Percentiles rank a stretch among this genome's conserved stretches.
Conservation (phyloP, 2,113 vertebrate species). For the Microcebus jonahi region DNA sequence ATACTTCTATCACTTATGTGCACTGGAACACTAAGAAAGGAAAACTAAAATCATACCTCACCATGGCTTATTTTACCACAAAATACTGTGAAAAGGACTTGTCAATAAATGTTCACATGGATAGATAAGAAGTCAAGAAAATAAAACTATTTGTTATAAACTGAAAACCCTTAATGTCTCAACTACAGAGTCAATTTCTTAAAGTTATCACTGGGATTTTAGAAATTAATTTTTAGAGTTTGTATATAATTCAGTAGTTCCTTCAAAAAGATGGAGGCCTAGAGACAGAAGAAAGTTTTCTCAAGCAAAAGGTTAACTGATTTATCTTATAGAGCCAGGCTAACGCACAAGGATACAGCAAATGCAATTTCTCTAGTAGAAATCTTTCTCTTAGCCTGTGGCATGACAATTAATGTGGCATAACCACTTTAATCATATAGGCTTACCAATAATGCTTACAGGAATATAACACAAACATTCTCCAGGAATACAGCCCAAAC, state of each 20-base stretch:
- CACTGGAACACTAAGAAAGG: not conserved
- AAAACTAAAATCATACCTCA: slow-evolving; percentile 33
- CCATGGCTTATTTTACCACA: not conserved
- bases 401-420: not conserved
- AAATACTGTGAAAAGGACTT: slow-evolving; percentile 48
- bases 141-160: slow-evolving; percentile 20
- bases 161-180: slow-evolving; percentile 34
- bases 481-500: not conserved
- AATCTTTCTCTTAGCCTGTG: slow-evolving; percentile 22
- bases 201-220: slow-evolving; percentile 32
- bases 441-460: not conserved
- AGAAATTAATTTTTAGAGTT: slow-evolving; percentile 51
- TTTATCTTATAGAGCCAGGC: not conserved
- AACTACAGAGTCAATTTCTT: not conserved
- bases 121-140: slow-evolving; percentile 34
- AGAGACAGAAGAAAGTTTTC: slow-evolving; percentile 3
- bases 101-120: slow-evolving; percentile 17
- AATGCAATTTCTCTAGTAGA: not conserved
- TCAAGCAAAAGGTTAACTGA: slow-evolving; percentile 50
- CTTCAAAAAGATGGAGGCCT: slow-evolving; percentile 7
- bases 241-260: not conserved
- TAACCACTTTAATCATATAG: not conserved
- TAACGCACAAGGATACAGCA: not conserved
- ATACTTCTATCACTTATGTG: not conserved
- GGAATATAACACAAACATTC: slow-evolving; percentile 2